Evolutionary conservation across 2,113 vertebrate species (phyloP).

Genomic region (Malurus melanocephalus): DNA sequence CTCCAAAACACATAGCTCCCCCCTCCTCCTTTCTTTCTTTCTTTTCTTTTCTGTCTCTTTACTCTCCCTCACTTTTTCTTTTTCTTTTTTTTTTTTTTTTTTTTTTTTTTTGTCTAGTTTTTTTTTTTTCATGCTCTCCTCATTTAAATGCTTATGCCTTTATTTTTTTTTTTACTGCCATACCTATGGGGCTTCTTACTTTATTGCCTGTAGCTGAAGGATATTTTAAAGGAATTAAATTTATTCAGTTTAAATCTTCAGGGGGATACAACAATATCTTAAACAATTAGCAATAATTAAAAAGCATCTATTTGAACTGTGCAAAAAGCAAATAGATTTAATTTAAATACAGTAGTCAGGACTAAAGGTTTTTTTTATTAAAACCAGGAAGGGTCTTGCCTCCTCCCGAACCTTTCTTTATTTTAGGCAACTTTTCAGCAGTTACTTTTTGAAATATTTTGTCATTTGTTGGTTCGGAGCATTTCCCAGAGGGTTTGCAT

Average conservation of each 20-base stretch:
- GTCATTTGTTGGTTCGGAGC: neutral
- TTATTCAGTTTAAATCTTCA: slow-evolving; percentile 66
- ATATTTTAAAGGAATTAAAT: slow-evolving; percentile 70
- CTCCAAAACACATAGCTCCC: slow-evolving; percentile 70
- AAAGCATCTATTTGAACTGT: slow-evolving; percentile 69
- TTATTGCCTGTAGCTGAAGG: slow-evolving; percentile 63
- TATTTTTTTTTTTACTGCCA: slow-evolving; percentile 71
- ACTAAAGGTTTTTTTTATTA: slow-evolving; percentile 37
- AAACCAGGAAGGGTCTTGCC: neutral
- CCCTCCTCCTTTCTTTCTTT: neutral
- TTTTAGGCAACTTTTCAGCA: slow-evolving; percentile 21
- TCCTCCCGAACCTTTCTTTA: neutral
- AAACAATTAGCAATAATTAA: slow-evolving; percentile 79
- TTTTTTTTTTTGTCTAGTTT: no score
- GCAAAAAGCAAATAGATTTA: slow-evolving; percentile 71
- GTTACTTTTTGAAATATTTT: neutral
- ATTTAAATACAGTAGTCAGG: slow-evolving; percentile 64
- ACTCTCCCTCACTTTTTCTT: no score
- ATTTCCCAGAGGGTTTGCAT: neutral
- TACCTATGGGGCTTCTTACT: slow-evolving; percentile 71
- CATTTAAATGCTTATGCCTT: slow-evolving; percentile 69
- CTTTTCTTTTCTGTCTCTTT: neutral
- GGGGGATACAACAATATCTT: slow-evolving; percentile 64
- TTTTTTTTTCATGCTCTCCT: slow-evolving; percentile 45
- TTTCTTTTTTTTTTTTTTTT: neutral